Conservation (phyloP, 2,888 invertebrate species). For the Eilema griseolum region DNA sequence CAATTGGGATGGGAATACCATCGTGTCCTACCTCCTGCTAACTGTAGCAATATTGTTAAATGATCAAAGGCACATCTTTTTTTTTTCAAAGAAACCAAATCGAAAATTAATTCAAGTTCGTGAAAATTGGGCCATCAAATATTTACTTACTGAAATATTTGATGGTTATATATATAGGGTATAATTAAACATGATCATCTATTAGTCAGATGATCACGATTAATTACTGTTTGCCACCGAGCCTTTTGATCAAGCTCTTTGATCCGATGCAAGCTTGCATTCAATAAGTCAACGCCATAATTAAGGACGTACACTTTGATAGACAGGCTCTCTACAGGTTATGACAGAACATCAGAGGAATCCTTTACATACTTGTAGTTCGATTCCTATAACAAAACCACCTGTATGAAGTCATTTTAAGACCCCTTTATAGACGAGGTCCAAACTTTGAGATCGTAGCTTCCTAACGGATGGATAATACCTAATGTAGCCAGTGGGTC, state of each 20-base stretch:
- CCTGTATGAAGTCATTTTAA: no score
- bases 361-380: no score
- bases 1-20: no score
- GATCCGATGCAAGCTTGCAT: slow-evolving; percentile 36
- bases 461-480: no score
- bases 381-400: no score
- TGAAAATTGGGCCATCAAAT: slow-evolving; percentile 12
- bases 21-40: no score
- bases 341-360: neutral
- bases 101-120: slow-evolving; percentile 30
- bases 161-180: no score
- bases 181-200: no score
- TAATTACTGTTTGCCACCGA: slow-evolving; percentile 39
- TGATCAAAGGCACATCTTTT: neutral
- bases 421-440: no score
- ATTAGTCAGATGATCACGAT: slow-evolving; percentile 28
- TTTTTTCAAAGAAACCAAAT: neutral
- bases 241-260: slow-evolving; percentile 39
- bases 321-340: neutral
- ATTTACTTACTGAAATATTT: no score
- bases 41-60: neutral
- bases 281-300: slow-evolving; percentile 26
- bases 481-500: no score
- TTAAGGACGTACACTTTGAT: neutral
- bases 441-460: no score